Base-by-base conservation (phyloP, 2,797 vertebrate species). In the Botia almorhae region DNA sequence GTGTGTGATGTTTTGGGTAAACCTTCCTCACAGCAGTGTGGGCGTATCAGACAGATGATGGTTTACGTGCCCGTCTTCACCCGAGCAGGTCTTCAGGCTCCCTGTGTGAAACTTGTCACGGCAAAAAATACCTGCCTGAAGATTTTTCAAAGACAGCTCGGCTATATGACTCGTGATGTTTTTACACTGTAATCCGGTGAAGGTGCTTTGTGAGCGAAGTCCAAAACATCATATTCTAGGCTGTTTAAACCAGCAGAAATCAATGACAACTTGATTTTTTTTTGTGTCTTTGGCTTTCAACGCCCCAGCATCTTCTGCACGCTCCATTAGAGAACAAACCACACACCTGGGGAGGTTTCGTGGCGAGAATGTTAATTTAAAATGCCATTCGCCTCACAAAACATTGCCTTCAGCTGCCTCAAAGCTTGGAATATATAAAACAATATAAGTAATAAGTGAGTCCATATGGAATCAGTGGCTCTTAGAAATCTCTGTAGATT, bases 71-170 rank as follows among this genome's bases (percentile, higher is more conserved):
- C 71, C 76, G 14, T 71, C 46, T 71, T 39, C 46, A 43, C 48
- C 29, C 63, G 43, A 21, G 69, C 29, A 10, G 61, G 43, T 23
- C 21, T 17, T 23, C 23, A 26, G 16, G 19, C n/a, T n/a, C n/a
- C n/a, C n/a, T 67, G 4, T 79, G 50, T 58, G 61, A 80, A 46
- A 80, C n/a, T 46, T 78, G 55, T 78, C 23, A 70, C 39, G 29
- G 55, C 23, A 19, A 19, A 76, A 26, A 69, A 77, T 29, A n/a
- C 11, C 55, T 0, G 36, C 14, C 16, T 11, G 60, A 73, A 73
- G 21, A 53, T 11, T 36, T 6, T 61, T 29, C 14, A 79, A 79
- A 68, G 29, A 68, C 64, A 68, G 48, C n/a, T 70, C 46, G 0
- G 17, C 23, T 63, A 55, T 13, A 26, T 50, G 50, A 69, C 53